Evolutionary conservation across 2,797 vertebrate genomes (phyloP).

Genomic region (Sebastiscus tertius): DNA sequence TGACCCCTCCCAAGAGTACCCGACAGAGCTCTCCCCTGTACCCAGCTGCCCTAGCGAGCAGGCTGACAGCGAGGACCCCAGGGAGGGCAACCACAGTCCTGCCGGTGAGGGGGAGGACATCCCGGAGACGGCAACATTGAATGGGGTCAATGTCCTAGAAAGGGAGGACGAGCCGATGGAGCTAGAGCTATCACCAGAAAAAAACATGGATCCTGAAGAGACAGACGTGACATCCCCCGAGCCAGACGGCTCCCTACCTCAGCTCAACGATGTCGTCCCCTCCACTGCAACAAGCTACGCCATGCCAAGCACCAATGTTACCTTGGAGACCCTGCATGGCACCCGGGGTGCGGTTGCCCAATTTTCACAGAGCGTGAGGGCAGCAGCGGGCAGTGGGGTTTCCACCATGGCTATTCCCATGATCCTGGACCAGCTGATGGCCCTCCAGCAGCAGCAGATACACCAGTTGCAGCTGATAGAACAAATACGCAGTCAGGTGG

Average conservation of each 20-base stretch:
- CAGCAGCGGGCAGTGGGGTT: slow-evolving; percentile 79
- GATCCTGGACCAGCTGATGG: slow-evolving; percentile 98
- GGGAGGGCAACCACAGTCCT: slow-evolving; percentile 85
- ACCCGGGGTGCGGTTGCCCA: slow-evolving; percentile 98
- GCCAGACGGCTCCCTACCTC: slow-evolving; percentile 89
- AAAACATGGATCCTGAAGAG: slow-evolving; percentile 81
- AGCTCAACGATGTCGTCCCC: slow-evolving; percentile 84
- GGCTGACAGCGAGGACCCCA: slow-evolving; percentile 87
- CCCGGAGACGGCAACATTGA: slow-evolving; percentile 80
- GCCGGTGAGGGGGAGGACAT: slow-evolving; percentile 85
- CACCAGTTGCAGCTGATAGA: slow-evolving; percentile 99
- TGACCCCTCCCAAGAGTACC: slow-evolving; percentile 84
- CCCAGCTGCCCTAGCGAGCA: slow-evolving; percentile 91
- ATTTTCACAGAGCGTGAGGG: slow-evolving; percentile 91
- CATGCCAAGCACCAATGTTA: slow-evolving; percentile 99
- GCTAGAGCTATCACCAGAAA: slow-evolving; percentile 88
- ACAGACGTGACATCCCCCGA: slow-evolving; percentile 84
- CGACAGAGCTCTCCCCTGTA: slow-evolving; percentile 88
- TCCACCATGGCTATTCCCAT: slow-evolving; percentile 93
- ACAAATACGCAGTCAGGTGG: slow-evolving; percentile 98
- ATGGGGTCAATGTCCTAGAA: slow-evolving; percentile 78
- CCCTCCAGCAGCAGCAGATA: slow-evolving; percentile 98
- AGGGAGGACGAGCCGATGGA: slow-evolving; percentile 96
- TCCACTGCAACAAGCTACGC: slow-evolving; percentile 85
- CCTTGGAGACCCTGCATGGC: slow-evolving; percentile 97